These are phyloP conservation scores for Dendrolimus kikuchii DNA, from an alignment of 1,140 invertebrate species.

Conservation along the genomic window DNA sequence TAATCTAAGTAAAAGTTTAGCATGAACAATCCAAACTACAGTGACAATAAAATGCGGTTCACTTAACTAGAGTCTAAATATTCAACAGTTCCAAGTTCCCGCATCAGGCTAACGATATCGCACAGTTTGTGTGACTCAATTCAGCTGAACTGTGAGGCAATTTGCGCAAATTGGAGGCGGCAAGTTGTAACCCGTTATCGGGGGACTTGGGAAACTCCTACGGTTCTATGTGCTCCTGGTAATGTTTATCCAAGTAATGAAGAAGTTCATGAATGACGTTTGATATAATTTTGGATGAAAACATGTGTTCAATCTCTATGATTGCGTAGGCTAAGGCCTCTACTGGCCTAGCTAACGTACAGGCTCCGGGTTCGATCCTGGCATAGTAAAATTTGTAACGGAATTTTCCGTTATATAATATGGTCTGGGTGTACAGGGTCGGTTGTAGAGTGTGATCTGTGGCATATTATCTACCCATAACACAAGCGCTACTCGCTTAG, in stretches of 20 bases:
- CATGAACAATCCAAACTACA: no score
- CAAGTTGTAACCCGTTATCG: slow-evolving; percentile 18
- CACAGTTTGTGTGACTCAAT: slow-evolving; percentile 23
- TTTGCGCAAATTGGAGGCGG: slow-evolving; percentile 25
- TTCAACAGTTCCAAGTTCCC: slow-evolving; percentile 16
- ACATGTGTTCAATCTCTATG: no score
- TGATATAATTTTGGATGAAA: neutral
- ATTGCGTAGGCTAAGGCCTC: no score
- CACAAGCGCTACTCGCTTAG: no score
- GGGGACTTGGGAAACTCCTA: neutral
- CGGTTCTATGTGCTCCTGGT: neutral
- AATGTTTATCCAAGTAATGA: neutral
- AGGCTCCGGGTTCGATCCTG: no score
- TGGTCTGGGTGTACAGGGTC: no score
- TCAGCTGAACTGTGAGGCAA: slow-evolving; percentile 19
- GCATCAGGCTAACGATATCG: slow-evolving; percentile 23
- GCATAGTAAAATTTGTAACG: no score
- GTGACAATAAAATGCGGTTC: slow-evolving; percentile 21
- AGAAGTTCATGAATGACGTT: neutral
- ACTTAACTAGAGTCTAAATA: slow-evolving; percentile 12
- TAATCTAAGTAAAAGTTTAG: no score
- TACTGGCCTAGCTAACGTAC: no score
- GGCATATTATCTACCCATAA: no score
- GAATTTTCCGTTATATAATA: no score
- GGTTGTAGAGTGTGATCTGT: no score